A percentile compares a stretch with the other conserved stretches of the same genome.
phyloP scores from a whole-genome alignment of 2,797 vertebrate species.

The Clarias fuscus region DNA sequence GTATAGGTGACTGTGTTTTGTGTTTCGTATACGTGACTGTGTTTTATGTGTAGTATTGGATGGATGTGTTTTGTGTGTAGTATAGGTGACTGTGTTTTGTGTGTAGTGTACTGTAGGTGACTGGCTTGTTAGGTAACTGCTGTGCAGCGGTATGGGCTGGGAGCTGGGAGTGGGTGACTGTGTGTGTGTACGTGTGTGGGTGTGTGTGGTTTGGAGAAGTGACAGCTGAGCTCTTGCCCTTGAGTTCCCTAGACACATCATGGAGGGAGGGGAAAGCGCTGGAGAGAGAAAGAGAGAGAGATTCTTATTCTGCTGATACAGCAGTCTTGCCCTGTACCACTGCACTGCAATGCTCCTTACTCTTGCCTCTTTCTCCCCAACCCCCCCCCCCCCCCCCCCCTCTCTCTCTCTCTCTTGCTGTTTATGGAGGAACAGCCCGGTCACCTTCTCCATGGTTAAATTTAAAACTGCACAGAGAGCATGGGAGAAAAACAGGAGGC shows the following conservation, averaged over 20 bases:
- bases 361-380: constrained; percentile 32
- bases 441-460: constrained; percentile 81
- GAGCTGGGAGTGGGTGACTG: constrained; percentile 37
- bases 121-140: constrained; percentile 45
- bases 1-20: constrained; percentile 42
- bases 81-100: constrained; percentile 8
- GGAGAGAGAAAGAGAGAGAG: constrained; percentile 35
- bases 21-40: not conserved
- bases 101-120: too few relatives aligned
- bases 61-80: not conserved
- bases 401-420: constrained; percentile 58
- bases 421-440: constrained; percentile 78
- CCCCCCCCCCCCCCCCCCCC: not conserved
- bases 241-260: constrained; percentile 75
- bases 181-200: constrained; percentile 5
- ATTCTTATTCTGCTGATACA: constrained; percentile 80
- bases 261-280: constrained; percentile 54
- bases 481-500: constrained; percentile 25
- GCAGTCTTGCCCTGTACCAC: constrained; percentile 66
- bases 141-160: constrained; percentile 41
- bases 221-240: constrained; percentile 76
- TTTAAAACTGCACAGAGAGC: constrained; percentile 70
- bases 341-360: constrained; percentile 46
- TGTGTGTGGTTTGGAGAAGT: constrained; percentile 57
- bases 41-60: not conserved